Evolutionary conservation across 2,888 invertebrate genomes (phyloP).

Genomic region (Petrolisthes cinctipes): DNA sequence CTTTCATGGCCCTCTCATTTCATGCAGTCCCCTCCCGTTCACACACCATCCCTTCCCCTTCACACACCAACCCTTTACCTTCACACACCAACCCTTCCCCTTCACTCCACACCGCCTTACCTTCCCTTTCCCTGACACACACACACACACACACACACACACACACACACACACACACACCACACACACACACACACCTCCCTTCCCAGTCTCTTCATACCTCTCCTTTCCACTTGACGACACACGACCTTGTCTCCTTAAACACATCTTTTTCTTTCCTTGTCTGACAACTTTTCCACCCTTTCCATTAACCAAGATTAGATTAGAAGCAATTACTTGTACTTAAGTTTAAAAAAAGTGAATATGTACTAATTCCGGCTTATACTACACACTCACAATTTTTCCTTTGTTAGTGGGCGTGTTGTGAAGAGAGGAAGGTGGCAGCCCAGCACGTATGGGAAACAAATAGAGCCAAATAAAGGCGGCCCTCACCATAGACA

Average conservation of each 20-base stretch:
- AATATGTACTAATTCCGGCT: too few relatives aligned
- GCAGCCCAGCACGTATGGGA: too few relatives aligned
- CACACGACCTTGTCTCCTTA: neutral
- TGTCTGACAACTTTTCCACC: neutral
- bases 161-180: neutral
- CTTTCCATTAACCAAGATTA: too few relatives aligned
- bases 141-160: neutral
- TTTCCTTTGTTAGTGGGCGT: too few relatives aligned
- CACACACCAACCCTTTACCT: neutral
- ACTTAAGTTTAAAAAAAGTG: too few relatives aligned
- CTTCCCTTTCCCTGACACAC: neutral
- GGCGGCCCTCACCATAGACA: too few relatives aligned
- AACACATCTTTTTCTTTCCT: neutral
- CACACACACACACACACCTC: constrained; percentile 6
- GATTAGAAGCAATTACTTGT: too few relatives aligned
- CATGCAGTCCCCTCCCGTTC: neutral
- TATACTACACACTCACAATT: too few relatives aligned
- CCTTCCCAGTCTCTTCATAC: neutral
- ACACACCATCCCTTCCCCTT: neutral
- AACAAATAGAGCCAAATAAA: too few relatives aligned
- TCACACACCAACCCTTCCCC: too few relatives aligned
- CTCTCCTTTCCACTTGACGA: neutral
- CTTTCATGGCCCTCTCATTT: neutral
- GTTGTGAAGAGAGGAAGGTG: too few relatives aligned
- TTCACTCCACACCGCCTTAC: neutral